phyloP scores from a whole-genome alignment of 2,113 vertebrate species.

The Sturnus vulgaris region DNA sequence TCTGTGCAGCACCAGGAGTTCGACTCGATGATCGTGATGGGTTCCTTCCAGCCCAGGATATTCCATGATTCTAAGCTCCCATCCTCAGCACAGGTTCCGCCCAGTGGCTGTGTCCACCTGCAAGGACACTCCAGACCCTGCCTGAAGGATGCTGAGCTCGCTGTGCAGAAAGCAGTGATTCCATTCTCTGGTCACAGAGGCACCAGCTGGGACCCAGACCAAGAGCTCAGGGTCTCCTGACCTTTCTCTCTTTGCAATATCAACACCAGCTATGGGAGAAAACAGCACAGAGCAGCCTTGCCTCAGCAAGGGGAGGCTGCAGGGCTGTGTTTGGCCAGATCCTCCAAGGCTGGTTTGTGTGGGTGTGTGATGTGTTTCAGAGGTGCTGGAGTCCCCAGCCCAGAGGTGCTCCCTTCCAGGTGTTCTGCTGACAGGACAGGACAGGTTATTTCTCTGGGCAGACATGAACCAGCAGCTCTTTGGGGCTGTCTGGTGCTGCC shows the following conservation, averaged over 20 bases:
- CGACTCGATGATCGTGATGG: fast-evolving
- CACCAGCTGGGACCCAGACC: background rate
- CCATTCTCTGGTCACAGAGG: background rate
- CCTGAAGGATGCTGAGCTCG: fast-evolving
- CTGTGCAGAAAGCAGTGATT: background rate
- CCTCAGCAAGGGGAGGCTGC: background rate
- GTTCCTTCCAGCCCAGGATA: background rate
- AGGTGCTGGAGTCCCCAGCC: background rate
- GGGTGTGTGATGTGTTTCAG: background rate
- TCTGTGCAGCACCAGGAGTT: background rate
- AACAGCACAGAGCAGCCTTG: background rate
- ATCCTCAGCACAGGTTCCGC: background rate
- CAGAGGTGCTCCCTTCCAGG: background rate
- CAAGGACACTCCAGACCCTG: no score
- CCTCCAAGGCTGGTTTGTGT: fast-evolving
- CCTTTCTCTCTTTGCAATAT: background rate
- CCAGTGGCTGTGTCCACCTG: background rate
- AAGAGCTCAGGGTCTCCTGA: background rate
- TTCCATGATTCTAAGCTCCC: background rate
- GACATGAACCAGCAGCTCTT: background rate
- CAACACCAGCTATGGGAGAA: background rate
- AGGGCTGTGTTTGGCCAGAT: background rate
- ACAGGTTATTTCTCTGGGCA: background rate
- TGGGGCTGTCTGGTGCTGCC: background rate
- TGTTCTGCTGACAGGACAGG: background rate